Conservation (phyloP, 2,113 vertebrate species). For the Grantiella picta region DNA sequence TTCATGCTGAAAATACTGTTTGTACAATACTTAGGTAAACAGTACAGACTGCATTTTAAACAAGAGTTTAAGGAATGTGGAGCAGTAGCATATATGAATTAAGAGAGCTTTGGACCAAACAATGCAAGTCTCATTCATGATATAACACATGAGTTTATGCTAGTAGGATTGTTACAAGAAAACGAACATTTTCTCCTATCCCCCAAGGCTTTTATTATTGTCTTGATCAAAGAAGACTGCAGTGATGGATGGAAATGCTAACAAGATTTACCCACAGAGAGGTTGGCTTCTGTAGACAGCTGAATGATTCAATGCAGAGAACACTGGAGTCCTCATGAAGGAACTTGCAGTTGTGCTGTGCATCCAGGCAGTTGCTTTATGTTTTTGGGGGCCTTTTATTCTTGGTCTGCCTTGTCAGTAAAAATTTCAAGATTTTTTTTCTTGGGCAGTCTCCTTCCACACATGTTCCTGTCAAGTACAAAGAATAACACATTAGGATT, state of each 20-base stretch:
- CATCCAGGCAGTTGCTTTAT: not conserved
- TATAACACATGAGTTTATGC: not conserved
- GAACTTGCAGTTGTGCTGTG: not conserved
- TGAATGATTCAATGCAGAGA: not conserved
- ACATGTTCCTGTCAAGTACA: not conserved
- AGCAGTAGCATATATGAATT: not conserved
- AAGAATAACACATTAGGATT: not conserved
- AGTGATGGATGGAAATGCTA: not conserved
- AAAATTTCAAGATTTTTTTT: not conserved
- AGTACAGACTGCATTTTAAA: not conserved
- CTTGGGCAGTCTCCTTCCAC: not conserved
- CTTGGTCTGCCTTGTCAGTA: not conserved
- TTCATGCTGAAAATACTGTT: not conserved
- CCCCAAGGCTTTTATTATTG: not conserved
- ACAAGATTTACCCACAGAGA: not conserved
- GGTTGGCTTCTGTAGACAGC: not conserved
- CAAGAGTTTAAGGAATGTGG: not conserved
- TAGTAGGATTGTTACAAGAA: not conserved
- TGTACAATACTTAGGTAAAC: not conserved
- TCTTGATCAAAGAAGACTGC: not conserved
- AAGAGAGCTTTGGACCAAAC: not conserved
- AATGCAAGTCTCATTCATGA: not conserved
- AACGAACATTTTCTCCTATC: not conserved
- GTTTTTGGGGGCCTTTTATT: not conserved
- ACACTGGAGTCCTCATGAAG: not conserved